Base-by-base conservation (phyloP, 2,888 invertebrate genomes). In the Drosophila testacea region DNA sequence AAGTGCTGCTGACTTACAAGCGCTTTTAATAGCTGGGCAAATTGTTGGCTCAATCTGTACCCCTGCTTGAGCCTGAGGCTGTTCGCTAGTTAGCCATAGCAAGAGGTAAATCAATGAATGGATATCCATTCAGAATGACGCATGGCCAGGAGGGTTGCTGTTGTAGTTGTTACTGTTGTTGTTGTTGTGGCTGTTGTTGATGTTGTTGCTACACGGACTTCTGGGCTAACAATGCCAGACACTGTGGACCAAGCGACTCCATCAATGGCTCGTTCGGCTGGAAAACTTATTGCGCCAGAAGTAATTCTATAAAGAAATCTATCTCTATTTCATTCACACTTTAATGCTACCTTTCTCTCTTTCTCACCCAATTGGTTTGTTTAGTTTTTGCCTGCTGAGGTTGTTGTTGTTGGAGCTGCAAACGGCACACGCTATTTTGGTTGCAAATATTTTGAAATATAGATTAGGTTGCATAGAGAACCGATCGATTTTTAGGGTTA, bases 221-320 rank as follows among this genome's bases (percentile, higher is more conserved):
- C 46, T 22, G 28, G 28, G 34, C n/a, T 39, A 69, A 60, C 52
- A 55, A 59, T 62, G 57, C 57, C 54, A 69, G 69, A 77, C 63
- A 60, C 51, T 51, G 57, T 46, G 67, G 50, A 64, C 48, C 62
- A 73, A 27, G 68, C 56, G 69, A 69, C 82, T 73, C 82, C 81
- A 80, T 83, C 80, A 83, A 52, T 66, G 70, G 80, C 52, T 80
- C 78, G 79, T 79, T 87, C 85, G 69, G 65, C 72, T 87, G 86
- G 86, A 87, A 87, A 87, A 87, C 73, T 82, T 87, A 87, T 81
- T 87, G 86, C 86, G 86, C 88, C 85, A 87, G 86, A 87, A 87
- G 81, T 87, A 87, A 87, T 87, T 82, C 82, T 79, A 85, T 87
- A 85, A 87, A 83, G 87, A 82, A 80, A 80, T 69, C 79, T 69